Evolutionary conservation across 1,140 invertebrate genomes (phyloP).

Genomic region (Meloidogyne floridensis): DNA sequence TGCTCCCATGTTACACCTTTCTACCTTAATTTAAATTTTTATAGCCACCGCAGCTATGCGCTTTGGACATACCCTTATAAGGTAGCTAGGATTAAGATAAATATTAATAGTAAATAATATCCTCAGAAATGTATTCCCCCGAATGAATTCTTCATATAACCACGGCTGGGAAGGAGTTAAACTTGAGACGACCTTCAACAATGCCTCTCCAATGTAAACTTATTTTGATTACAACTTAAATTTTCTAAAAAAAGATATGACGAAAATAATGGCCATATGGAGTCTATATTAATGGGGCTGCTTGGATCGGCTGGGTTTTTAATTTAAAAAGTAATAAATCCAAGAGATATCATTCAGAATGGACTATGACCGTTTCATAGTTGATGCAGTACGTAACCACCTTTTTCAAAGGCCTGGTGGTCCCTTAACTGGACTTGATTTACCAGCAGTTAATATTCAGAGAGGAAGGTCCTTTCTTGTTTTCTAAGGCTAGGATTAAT

Average conservation of each 20-base stretch:
- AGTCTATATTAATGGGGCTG: constrained; percentile 63
- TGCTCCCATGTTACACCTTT: not conserved
- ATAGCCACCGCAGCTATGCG: constrained; percentile 49
- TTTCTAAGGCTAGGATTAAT: constrained; percentile 74
- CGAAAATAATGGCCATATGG: constrained; percentile 54
- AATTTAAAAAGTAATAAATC: constrained; percentile 7
- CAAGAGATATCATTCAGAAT: constrained; percentile 38
- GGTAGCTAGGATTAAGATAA: not conserved
- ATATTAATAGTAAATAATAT: too few species aligned
- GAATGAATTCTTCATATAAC: constrained; percentile 57
- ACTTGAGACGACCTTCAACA: constrained; percentile 55
- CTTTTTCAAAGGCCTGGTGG: constrained; percentile 63
- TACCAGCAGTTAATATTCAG: constrained; percentile 92
- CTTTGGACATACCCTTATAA: constrained; percentile 40
- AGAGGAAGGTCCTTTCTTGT: constrained; percentile 86
- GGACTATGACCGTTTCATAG: constrained; percentile 64
- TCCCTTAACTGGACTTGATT: constrained; percentile 76
- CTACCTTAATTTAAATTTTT: not conserved
- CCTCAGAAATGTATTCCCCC: constrained; percentile 53
- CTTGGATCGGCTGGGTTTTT: constrained; percentile 50
- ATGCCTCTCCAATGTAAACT: constrained; percentile 57
- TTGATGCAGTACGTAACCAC: constrained; percentile 62
- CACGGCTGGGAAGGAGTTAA: constrained; percentile 20
- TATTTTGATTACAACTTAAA: not conserved
- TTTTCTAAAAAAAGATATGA: not conserved